Percentiles rank a stretch among this genome's conserved stretches.
Evolutionary conservation across 2,888 invertebrate genomes (phyloP).

Genomic region (Hoplodrina ambigua): DNA sequence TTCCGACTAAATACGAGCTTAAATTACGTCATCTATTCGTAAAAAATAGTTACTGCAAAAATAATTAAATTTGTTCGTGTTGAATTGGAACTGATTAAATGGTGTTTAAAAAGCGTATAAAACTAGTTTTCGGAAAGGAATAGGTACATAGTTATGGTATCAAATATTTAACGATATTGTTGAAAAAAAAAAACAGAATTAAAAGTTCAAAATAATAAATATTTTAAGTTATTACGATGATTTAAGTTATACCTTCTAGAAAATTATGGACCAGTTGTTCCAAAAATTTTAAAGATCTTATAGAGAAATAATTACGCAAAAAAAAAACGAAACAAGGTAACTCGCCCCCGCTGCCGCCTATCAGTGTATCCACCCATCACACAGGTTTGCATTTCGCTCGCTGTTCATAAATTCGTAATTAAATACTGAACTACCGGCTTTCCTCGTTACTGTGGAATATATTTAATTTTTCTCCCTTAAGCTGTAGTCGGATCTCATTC

Average conservation of each 20-base stretch:
- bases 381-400: conserved; percentile 82
- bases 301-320: not conserved
- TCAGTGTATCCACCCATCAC: conserved; percentile 41
- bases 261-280: not conserved
- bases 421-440: conserved; percentile 85
- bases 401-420: conserved; percentile 89
- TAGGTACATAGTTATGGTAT: not conserved
- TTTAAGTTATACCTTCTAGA: not conserved
- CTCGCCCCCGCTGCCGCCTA: conserved; percentile 48
- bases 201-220: too few species aligned
- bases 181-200: not conserved
- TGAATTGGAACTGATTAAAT: not conserved
- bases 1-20: not conserved
- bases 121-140: not conserved
- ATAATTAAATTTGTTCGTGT: not conserved
- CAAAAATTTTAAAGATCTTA: not conserved
- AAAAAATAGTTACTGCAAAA: not conserved
- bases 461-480: conserved; percentile 78
- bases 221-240: too few species aligned
- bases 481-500: conserved; percentile 19
- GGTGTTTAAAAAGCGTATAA: not conserved
- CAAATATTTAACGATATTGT: not conserved
- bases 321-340: too few species aligned
- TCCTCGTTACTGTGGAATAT: conserved; percentile 81
- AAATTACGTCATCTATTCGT: not conserved